Base-by-base conservation (phyloP, 2,113 vertebrate species). In the Verasper variegatus region DNA sequence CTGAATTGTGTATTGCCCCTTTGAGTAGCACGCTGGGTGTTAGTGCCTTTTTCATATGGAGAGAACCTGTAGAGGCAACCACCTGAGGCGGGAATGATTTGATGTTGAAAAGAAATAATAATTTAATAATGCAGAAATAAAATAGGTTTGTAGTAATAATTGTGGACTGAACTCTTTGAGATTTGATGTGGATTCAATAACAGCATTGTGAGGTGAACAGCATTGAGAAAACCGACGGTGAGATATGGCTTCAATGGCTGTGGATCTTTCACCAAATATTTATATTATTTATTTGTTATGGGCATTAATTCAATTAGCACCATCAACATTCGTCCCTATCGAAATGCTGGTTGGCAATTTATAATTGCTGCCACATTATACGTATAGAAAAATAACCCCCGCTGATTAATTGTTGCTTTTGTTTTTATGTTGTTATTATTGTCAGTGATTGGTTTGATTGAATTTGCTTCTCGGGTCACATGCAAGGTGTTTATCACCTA, bases 201-300 rank as follows among this genome's bases (percentile, higher is more conserved):
- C 70, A 64, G 88, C 78, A 54, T 31, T 76, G 72, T 81, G 60
- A 87, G 13, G 78, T 78, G 72, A 80, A 82, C 49, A 10, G 49
- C 35, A 64, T 76, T 64, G 61, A 83, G 69, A 62, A 71, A 82
- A 76, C 37, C 15, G 15, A 54, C 66, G 63, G 71, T 20, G 51
- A 67, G 80, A 86, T 59, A 57, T 45, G 37, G 60, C n/a, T 76
- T 67, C 60, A 12, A 52, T 68, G 20, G 79, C 60, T 8, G 47
- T 71, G 20, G 77, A 65, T 73, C 84, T 82, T 74, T 86, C 65
- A 67, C 65, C 73, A 42, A 71, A 62, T 59, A 45, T 79, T 81
- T 61, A 5, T 77, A 64, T 76, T 82, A 71, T 85, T 86, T 88
- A 67, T 88, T 88, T 83, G 47, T 84, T 59, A 31, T 78, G 62